Evolutionary conservation across 2,113 vertebrate species (phyloP), one percentile per base, ranked within the genome.

Genomic region (Ptyas mucosa): DNA sequence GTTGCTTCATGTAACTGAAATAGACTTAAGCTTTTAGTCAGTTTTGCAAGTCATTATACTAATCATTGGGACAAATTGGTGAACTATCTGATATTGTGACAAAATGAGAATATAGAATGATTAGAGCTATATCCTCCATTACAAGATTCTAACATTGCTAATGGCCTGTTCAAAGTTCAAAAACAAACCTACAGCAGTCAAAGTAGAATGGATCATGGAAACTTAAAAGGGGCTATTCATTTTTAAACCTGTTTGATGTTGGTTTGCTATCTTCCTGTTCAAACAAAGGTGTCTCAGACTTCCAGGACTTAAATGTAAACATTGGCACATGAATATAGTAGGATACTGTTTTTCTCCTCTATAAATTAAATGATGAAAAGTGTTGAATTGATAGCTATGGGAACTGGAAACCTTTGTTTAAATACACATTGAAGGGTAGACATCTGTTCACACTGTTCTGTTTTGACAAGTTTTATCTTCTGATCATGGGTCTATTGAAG

Each of bases 271-370:
- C 87, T 93, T 58, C 0, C 64, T 95, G 26, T 96, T 96, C 94
- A 95, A 96, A 95, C 94, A 97, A 89, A 94, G 81, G 91, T 34
- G 9, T 51, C 90, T 93, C 85, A 58, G 57, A 89, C 52, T 85
- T 95, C 91, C 85, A 93, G 93, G 64, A 94, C 93, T 93, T 93
- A 95, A 96, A 96, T 96, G 88, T 94, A 93, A 97, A 94, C 88
- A 94, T n/a, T 93, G 85, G 85, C 89, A 95, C 93, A 87, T 91
- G 91, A 94, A 58, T 91, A 23, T 34, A 89, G 58, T 64, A 61
- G 90, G 23, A 89, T 88, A 93, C 93, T 96, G 85, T 93, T 94
- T 94, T 57, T 93, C 88, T 54, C 52, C 89, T 95, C 90, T 92
- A 6, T 91, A 90, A 95, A 97, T 88, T 94, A 18, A 93, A 95